Base-by-base conservation (phyloP, 1,140 invertebrate genomes). In the Macrosteles quadrilineatus region DNA sequence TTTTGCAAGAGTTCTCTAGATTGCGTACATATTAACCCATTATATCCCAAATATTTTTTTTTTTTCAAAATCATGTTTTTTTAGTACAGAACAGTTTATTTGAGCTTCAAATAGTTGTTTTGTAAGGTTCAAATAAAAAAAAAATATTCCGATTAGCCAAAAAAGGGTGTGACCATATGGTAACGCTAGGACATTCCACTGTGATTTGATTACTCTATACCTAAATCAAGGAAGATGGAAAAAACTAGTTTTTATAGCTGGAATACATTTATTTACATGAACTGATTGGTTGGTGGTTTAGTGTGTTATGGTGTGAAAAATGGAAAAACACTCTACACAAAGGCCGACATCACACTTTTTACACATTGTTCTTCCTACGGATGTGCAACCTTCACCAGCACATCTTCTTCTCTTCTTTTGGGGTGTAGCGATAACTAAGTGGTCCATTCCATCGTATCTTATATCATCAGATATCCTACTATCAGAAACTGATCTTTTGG, bases 281-380 rank as follows among this genome's bases (percentile, higher is more conserved):
- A n/a, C n/a, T n/a, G n/a, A n/a, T n/a, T n/a, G n/a, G n/a, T n/a
- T n/a, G n/a, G n/a, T n/a, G n/a, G n/a, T n/a, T n/a, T n/a, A n/a
- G n/a, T n/a, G n/a, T n/a, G n/a, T n/a, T 17, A 65, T 25, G 1
- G 68, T 43, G 30, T 69, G 30, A 66, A 31, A 69, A 14, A 27
- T 19, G 36, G 6, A 27, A 36, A 69, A 69, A 65, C 68, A 69
- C n/a, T 62, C 9, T 2, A 69, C 14, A 32, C 68, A 69, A 12
- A 59, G 19, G 12, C 68, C 68, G n/a, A 69, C 68, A 45, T 69
- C 32, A 47, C 68, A 69, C 30, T 69, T 69, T 17, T 43, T 69
- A 27, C 67, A 68, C 31, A 19, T 32, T 6, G 67, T 68, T 25
- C 45, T 25, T 30, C 29, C 67, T 25, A 62, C 29, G 9, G 30